A percentile compares a stretch with the other conserved stretches of the same genome.
These are phyloP conservation scores for Dryocosmus kuriphilus DNA, from an alignment of 2,888 invertebrate genomes.

Conservation along the genomic window DNA sequence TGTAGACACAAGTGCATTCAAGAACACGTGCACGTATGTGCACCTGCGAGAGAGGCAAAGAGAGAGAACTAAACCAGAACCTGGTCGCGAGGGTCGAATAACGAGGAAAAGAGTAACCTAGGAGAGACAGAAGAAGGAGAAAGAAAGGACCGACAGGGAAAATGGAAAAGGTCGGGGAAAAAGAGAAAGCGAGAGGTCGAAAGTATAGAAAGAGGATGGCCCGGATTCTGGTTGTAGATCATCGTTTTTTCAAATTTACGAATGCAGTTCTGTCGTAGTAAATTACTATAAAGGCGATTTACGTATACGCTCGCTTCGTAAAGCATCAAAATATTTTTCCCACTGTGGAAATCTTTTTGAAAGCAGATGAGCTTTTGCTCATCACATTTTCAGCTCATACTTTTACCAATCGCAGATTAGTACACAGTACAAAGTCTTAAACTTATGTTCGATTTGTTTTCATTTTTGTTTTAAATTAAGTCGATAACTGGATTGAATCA, in stretches of 20 bases:
- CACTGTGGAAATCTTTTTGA: not conserved
- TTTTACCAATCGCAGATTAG: not conserved
- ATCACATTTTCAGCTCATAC: not conserved
- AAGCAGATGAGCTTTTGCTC: not conserved
- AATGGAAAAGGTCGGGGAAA: constrained; percentile 39
- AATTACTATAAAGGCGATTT: constrained; percentile 66
- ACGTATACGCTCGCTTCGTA: constrained; percentile 44
- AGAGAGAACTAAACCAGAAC: constrained; percentile 23
- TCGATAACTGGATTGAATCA: too few species aligned
- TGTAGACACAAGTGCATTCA: constrained; percentile 14
- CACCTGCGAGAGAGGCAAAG: constrained; percentile 9
- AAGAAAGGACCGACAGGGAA: constrained; percentile 52
- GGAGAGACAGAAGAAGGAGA: constrained; percentile 44
- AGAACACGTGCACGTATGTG: constrained; percentile 10
- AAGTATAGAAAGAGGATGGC: constrained; percentile 50
- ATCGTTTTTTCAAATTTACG: constrained; percentile 64
- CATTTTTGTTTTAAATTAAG: too few species aligned
- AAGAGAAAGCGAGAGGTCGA: constrained; percentile 12
- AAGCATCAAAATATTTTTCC: constrained; percentile 16
- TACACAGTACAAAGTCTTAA: too few species aligned
- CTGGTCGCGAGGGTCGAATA: not conserved
- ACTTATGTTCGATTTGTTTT: too few species aligned
- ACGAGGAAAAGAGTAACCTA: not conserved
- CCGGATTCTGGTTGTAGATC: constrained; percentile 58
- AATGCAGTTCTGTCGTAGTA: constrained; percentile 58